Evolutionary conservation across 2,797 vertebrate species (phyloP).

Genomic region (Sebastes diploproa): DNA sequence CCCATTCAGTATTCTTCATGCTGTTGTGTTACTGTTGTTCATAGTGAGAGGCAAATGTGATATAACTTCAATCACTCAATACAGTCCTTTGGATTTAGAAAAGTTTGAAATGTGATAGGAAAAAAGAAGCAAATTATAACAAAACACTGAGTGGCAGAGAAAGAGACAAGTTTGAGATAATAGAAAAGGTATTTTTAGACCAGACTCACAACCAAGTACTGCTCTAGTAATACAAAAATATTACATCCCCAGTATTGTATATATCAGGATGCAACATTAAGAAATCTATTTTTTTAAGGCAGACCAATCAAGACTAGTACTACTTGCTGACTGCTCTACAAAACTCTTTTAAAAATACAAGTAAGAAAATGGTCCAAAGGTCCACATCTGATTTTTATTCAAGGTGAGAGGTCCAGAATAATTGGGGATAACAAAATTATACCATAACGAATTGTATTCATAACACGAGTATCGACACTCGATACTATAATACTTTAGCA

Average conservation of each 20-base stretch:
- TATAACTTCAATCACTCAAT: not conserved
- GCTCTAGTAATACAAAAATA: not conserved
- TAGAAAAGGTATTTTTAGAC: not conserved
- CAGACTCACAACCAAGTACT: not conserved
- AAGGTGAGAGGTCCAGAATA: no score
- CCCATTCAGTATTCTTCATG: not conserved
- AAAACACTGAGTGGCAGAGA: not conserved
- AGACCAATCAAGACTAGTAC: not conserved
- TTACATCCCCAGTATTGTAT: not conserved
- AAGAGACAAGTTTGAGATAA: not conserved
- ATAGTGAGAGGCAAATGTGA: not conserved
- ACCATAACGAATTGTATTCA: no score
- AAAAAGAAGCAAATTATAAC: not conserved
- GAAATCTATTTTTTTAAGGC: not conserved
- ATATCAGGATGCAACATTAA: not conserved
- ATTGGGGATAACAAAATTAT: no score
- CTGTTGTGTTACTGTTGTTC: not conserved
- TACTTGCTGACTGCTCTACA: not conserved
- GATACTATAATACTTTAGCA: no score
- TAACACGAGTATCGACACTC: no score
- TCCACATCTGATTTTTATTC: no score
- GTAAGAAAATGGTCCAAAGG: not conserved
- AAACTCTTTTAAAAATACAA: not conserved
- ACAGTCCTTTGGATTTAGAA: not conserved
- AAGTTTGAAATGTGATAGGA: not conserved